Conservation (phyloP, 2,113 vertebrate species). For the human (Homo sapiens) region GRCh38 chr6:99845001-99845500, state of each 20-base stretch:
- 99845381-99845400: slow-evolving; percentile 52
- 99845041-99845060: not conserved
- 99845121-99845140: slow-evolving; percentile 34
- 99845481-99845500: slow-evolving; percentile 6
- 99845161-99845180: slow-evolving; percentile 41
- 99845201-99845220: slow-evolving; percentile 60
- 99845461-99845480: slow-evolving; percentile 21
- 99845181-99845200: not conserved
- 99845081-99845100: not conserved
- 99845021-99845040: not conserved
- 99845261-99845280: slow-evolving; percentile 59
- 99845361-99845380: slow-evolving; percentile 57
- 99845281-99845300: slow-evolving; percentile 65
- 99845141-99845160: slow-evolving; percentile 54
- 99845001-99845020: not conserved
- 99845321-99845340: slow-evolving; percentile 33
- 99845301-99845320: slow-evolving; percentile 57
- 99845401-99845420: slow-evolving; percentile 56
- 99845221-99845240: slow-evolving; percentile 75
- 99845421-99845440: slow-evolving; percentile 13
- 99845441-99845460: not conserved
- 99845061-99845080: not conserved
- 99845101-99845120: not conserved
- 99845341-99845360: not conserved
- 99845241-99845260: slow-evolving; percentile 34